A percentile compares a stretch with the other conserved stretches of the same genome.
phyloP scores from a whole-genome alignment of 2,888 invertebrate species.

The Auanema freiburgensis region DNA sequence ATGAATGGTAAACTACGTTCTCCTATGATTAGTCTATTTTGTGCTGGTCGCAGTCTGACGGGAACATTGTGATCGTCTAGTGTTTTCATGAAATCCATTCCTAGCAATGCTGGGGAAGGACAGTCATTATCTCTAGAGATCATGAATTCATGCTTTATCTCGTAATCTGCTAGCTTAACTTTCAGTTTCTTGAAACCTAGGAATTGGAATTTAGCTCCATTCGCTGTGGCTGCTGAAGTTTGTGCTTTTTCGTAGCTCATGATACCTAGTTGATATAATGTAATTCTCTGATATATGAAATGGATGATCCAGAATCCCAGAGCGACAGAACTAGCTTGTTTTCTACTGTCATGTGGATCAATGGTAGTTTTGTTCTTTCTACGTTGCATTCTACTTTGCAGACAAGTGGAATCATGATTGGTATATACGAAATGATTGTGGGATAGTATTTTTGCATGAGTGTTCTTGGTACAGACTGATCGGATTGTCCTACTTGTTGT shows the following conservation, averaged over 20 bases:
- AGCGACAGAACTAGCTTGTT: not conserved
- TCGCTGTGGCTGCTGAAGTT: not conserved
- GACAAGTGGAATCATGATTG: not conserved
- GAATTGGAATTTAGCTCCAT: not conserved
- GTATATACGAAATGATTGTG: not conserved
- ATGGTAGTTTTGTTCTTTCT: not conserved
- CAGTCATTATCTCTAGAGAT: conserved; percentile 11
- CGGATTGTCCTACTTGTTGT: not conserved
- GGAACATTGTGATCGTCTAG: not conserved
- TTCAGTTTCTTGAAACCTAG: not conserved
- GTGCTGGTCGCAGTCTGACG: too few species aligned
- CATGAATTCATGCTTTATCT: not conserved
- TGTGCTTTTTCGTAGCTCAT: not conserved
- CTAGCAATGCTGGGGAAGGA: conserved; percentile 8
- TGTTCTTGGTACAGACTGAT: not conserved
- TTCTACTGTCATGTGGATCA: not conserved
- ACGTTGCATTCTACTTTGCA: not conserved
- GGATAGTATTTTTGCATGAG: not conserved
- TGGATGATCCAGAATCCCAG: not conserved
- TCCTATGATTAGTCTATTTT: too few species aligned
- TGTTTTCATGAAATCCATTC: conserved; percentile 12
- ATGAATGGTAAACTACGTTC: too few species aligned
- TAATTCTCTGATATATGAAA: not conserved
- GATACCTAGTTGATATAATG: not conserved
- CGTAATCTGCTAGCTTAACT: not conserved